Base-by-base conservation (phyloP, 2,888 invertebrate species). In the Thecophora atra region DNA sequence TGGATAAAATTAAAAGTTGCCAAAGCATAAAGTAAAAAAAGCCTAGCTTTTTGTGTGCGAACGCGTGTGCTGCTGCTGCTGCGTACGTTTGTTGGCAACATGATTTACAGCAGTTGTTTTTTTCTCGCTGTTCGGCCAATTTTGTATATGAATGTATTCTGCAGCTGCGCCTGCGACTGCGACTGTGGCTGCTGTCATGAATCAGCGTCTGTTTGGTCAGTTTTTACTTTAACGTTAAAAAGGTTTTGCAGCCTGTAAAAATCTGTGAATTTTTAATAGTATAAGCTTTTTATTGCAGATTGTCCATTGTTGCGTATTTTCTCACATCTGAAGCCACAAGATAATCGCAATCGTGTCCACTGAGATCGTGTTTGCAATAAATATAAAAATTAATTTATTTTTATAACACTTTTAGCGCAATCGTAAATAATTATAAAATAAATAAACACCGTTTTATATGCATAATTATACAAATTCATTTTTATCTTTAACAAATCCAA, bases 21-120 rank as follows among this genome's bases (percentile, higher is more conserved):
- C 17, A 54, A 54, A 19, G 24, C 54, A 51, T 19, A 54, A 58
- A 3, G 28, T 11, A 2, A 47, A 51, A 65, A 65, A 28, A 15
- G 51, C 17, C 52, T 52, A 24, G 30, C n/a, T n/a, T 51, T 28
- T 65, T 28, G 24, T 21, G 42, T 21, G 19, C 28, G 28, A 15
- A 28, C 21, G 28, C 28, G 58, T 58, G n/a, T 62, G 47, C 15
- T 47, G 26, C n/a, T 62, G 47, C 15, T 47, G 26, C n/a, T 52
- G 11, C 47, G 47, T 17, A 28, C 13, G 26, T 51, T 6, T 51
- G 51, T 26, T 28, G 17, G 63, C 63, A 65, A 26, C 65, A 52
- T 65, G 65, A 65, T 65, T 65, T 65, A 65, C 65, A 65, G 15
- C 26, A 47, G n/a, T 30, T 28, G 26, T 30, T 30, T 30, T 30